These are phyloP conservation scores for Micropoecilia bifurca DNA, from an alignment of 2,797 vertebrate genomes.

Conservation along the genomic window DNA sequence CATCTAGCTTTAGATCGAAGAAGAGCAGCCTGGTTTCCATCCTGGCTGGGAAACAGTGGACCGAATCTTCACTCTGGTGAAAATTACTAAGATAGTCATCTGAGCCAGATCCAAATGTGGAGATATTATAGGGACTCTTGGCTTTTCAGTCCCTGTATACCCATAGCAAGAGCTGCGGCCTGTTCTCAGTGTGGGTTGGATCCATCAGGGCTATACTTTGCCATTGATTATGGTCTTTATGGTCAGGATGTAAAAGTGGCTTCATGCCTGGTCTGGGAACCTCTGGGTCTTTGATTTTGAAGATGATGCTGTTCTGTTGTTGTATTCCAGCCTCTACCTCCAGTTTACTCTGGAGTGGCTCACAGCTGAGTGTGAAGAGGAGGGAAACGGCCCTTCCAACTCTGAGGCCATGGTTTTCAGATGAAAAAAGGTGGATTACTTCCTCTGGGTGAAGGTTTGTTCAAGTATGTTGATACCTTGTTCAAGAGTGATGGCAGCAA, in stretches of 20 bases:
- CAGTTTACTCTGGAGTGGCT: background rate
- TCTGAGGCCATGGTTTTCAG: background rate
- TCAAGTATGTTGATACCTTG: background rate
- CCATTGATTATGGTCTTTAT: background rate
- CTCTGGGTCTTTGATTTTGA: background rate
- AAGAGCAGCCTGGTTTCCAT: background rate
- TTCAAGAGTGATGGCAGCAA: background rate
- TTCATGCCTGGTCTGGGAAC: background rate
- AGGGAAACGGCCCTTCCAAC: background rate
- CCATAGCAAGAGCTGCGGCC: background rate
- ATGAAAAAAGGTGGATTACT: background rate
- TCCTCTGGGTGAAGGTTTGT: background rate
- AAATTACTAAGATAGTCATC: background rate
- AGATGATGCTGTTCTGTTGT: background rate
- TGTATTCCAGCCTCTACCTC: background rate
- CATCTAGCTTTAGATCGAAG: background rate
- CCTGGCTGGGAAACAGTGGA: background rate
- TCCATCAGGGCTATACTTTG: background rate
- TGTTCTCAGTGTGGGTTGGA: background rate
- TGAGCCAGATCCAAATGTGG: background rate
- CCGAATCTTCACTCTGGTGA: background rate
- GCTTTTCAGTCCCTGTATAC: background rate
- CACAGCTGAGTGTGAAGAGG: background rate
- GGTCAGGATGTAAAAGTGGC: background rate
- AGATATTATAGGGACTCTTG: background rate